Evolutionary conservation across 2,113 vertebrate species (phyloP).

Genomic region (Isichthys henryi): DNA sequence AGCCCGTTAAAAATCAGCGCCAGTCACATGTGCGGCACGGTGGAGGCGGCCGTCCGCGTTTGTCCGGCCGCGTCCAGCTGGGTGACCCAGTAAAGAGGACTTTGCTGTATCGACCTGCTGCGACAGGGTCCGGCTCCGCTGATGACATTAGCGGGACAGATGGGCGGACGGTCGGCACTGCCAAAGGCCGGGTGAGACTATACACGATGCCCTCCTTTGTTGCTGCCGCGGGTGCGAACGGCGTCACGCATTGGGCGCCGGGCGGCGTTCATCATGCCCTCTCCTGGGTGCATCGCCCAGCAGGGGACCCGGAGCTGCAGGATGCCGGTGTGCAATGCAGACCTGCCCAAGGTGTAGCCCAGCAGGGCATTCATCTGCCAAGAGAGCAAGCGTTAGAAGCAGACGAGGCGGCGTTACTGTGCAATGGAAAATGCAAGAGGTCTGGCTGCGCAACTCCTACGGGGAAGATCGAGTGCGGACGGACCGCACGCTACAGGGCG

Average conservation of each 20-base stretch:
- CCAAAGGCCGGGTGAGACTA: slow-evolving; percentile 39
- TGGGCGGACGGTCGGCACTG: slow-evolving; percentile 23
- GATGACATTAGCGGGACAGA: slow-evolving; percentile 19
- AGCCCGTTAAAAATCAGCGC: not conserved
- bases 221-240: not conserved
- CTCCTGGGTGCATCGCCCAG: not conserved
- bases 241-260: not conserved
- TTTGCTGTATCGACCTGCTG: not conserved
- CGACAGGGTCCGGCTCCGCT: not conserved
- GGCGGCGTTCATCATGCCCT: not conserved
- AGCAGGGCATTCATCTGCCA: not conserved
- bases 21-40: not conserved
- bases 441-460: not conserved
- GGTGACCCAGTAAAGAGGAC: slow-evolving; percentile 6
- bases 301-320: not conserved
- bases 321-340: not conserved
- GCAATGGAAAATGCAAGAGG: not conserved
- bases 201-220: slow-evolving; percentile 34
- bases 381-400: not conserved
- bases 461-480: not conserved
- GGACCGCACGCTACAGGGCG: slow-evolving; percentile 3
- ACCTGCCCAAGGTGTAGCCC: not conserved
- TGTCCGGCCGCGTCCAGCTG: not conserved
- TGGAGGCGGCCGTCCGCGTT: not conserved
- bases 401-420: not conserved